Base-by-base conservation (phyloP, 2,113 vertebrate species). In the Rhipidura dahli region DNA sequence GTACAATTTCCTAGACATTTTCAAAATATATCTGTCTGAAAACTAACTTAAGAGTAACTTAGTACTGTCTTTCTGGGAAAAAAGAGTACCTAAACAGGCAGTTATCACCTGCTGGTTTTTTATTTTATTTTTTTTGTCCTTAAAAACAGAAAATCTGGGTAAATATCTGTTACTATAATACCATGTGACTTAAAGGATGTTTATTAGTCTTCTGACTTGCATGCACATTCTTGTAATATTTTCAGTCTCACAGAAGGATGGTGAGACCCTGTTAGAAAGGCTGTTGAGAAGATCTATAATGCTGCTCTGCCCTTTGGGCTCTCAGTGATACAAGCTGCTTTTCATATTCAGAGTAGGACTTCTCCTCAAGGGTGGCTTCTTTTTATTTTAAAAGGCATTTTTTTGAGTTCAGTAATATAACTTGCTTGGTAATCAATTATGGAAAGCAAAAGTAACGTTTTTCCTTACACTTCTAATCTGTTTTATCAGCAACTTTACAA, bases 401-500 rank as follows among this genome's bases (percentile, higher is more conserved):
- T 50, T 66, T 65, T 88, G 13, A 87, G 10, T 81, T 72, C 17
- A 35, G 26, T 83, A 45, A 33, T 17, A 49, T 31, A 17, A 50
- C 10, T 89, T 78, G 9, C 81, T 87, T 22, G 14, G n/a, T 72
- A 54, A 19, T 77, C 40, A 30, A 0, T 54, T 72, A 84, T 66
- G 15, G 50, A 83, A 96, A 87, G 51, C 17, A 71, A 92, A 83
- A 90, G 23, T 83, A 91, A 90, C 37, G 20, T 42, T 92, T 68
- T 69, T 83, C 54, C 37, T 84, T 87, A 60, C 4, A 53, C 30
- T 45, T 87, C 66, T 82, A 31, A 82, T 89, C 65, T 94, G 53
- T 93, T 93, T 93, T 49, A 83, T 91, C 82, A 94, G 85, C 78
- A 68, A 76, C 70, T 95, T 93, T 86, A 85, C 59, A 76, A 40